A percentile compares a stretch with the other conserved stretches of the same genome.
Evolutionary conservation across 1,140 invertebrate species (phyloP).

Genomic region (Dolichoris vasculosae): DNA sequence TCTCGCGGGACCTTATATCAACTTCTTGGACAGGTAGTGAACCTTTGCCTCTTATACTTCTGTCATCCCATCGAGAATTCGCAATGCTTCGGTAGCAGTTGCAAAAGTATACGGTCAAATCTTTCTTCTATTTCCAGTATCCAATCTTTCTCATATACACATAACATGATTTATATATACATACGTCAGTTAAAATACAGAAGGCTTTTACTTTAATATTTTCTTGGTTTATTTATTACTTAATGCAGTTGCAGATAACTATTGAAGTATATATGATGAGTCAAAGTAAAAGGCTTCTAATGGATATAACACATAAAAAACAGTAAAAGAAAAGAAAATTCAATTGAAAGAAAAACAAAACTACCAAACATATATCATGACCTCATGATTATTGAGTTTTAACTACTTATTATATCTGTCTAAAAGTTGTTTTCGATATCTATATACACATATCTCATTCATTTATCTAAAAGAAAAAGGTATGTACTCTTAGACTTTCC

Average conservation of each 20-base stretch:
- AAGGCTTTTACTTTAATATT: conserved; percentile 54
- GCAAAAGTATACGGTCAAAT: neutral
- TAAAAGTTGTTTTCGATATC: neutral
- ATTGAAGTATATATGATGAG: conserved; percentile 51
- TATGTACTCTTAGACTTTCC: neutral
- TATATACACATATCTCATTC: neutral
- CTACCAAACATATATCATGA: too few relatives aligned
- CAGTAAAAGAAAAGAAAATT: neutral
- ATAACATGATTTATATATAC: conserved; percentile 42
- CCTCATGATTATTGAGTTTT: neutral
- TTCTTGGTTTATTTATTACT: conserved; percentile 62
- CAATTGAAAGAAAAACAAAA: too few relatives aligned
- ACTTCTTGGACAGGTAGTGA: conserved; percentile 56
- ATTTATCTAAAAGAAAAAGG: neutral
- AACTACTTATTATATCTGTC: neutral
- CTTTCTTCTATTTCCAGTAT: neutral
- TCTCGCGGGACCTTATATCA: conserved; percentile 64
- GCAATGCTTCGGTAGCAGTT: neutral
- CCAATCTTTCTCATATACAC: conserved; percentile 54
- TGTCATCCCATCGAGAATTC: conserved; percentile 28
- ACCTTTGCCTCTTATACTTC: neutral
- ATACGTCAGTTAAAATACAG: neutral
- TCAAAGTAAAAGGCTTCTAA: conserved; percentile 15
- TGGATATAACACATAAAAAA: neutral
- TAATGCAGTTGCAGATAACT: conserved; percentile 52